These are phyloP conservation scores for Melanargia galathea DNA, from an alignment of 2,888 invertebrate genomes.

Conservation along the genomic window DNA sequence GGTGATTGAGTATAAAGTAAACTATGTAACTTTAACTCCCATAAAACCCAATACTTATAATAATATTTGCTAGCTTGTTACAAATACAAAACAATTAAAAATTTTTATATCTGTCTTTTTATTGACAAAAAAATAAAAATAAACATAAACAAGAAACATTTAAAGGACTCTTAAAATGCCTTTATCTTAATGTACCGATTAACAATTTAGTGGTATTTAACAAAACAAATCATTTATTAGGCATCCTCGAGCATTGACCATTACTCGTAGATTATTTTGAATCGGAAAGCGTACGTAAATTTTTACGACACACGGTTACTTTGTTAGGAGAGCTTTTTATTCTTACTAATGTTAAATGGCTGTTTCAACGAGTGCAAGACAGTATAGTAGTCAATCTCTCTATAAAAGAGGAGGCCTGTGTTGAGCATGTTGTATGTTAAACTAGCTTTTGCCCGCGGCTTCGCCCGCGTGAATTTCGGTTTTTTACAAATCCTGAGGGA, in stretches of 20 bases:
- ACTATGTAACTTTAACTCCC: no score
- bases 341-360: no score
- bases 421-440: no score
- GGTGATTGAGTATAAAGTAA: no score
- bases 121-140: neutral
- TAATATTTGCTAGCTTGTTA: neutral
- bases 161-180: constrained; percentile 10
- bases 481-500: no score
- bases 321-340: neutral
- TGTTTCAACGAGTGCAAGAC: no score
- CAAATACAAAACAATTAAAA: neutral
- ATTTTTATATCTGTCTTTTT: neutral
- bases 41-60: no score
- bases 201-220: constrained; percentile 30
- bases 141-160: constrained; percentile 7
- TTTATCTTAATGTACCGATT: constrained; percentile 27
- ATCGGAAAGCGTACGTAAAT: constrained; percentile 38
- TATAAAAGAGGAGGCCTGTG: no score
- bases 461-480: no score
- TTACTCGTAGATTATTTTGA: constrained; percentile 43
- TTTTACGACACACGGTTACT: constrained; percentile 42
- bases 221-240: constrained; percentile 29
- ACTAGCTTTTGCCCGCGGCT: no score
- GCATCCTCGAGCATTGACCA: constrained; percentile 32
- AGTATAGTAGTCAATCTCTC: no score